A percentile compares a stretch with the other conserved stretches of the same genome.
phyloP scores from a whole-genome alignment of 2,113 vertebrate genomes.

The Dinomys branickii region DNA sequence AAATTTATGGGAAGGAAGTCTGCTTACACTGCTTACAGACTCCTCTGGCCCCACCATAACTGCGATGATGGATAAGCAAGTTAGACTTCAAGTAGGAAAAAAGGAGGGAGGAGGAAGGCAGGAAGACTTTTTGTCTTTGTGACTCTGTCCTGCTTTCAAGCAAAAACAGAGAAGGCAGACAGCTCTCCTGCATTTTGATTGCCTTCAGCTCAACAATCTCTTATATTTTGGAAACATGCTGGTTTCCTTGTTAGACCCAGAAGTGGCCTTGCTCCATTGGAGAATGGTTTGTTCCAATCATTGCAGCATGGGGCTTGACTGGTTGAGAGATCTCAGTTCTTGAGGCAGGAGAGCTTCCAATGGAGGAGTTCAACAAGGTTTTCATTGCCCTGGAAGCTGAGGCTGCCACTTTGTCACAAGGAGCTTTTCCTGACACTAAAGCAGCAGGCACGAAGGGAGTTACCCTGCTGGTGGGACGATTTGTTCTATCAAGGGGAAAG shows the following conservation, averaged over 20 bases:
- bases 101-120: too few species aligned
- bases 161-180: too few species aligned
- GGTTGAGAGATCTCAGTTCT: neutral
- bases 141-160: neutral
- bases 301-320: neutral
- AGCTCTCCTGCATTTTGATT: neutral
- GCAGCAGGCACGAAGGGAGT: neutral
- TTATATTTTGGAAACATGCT: neutral
- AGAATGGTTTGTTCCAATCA: neutral
- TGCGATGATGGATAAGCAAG: neutral
- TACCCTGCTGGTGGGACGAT: accelerated
- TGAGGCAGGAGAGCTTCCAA: neutral
- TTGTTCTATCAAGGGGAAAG: too few species aligned
- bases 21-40: neutral
- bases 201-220: too few species aligned
- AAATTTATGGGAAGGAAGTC: neutral
- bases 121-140: neutral
- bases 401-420: too few species aligned
- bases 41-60: neutral
- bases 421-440: too few species aligned
- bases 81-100: neutral
- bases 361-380: too few species aligned
- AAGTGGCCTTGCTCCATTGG: neutral
- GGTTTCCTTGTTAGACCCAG: neutral
- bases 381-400: neutral